Conservation (phyloP, 1,140 invertebrate genomes). For the Lucilia sericata region DNA sequence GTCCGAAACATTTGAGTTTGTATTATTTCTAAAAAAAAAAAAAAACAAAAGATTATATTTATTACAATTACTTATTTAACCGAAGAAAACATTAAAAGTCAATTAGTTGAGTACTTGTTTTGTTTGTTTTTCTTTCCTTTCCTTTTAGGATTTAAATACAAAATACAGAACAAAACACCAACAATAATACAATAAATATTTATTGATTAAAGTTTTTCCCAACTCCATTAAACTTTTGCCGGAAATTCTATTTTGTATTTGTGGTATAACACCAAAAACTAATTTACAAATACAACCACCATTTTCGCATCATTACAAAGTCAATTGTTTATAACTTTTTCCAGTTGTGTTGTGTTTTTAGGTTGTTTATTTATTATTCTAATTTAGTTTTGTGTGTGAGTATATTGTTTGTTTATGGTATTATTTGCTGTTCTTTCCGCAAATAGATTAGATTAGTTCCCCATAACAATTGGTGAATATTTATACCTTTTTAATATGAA, state of each 20-base stretch:
- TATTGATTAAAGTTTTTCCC: not conserved
- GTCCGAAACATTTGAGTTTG: not conserved
- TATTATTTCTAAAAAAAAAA: slow-evolving; percentile 29
- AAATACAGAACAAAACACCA: too few species aligned
- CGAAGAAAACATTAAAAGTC: not conserved
- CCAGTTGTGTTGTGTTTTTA: not conserved
- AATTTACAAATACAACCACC: not conserved
- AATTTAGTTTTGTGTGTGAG: not conserved
- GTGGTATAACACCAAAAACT: not conserved
- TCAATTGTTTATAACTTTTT: slow-evolving; percentile 38
- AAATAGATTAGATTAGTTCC: slow-evolving; percentile 29
- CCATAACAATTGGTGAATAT: slow-evolving; percentile 32
- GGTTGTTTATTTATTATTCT: not conserved
- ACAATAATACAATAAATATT: slow-evolving; percentile 7
- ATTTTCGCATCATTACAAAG: slow-evolving; percentile 31
- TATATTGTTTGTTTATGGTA: not conserved
- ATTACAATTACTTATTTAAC: too few species aligned
- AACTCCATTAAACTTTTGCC: slow-evolving; percentile 38
- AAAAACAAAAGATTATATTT: not conserved
- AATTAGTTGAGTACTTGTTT: slow-evolving; percentile 23
- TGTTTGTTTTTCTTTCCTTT: too few species aligned
- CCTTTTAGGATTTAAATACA: too few species aligned
- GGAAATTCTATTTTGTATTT: slow-evolving; percentile 23
- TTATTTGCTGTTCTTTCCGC: not conserved
- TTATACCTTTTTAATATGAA: slow-evolving; percentile 38